These are phyloP conservation scores for Pteria penguin DNA, from an alignment of 2,888 invertebrate genomes.

Conservation along the genomic window DNA sequence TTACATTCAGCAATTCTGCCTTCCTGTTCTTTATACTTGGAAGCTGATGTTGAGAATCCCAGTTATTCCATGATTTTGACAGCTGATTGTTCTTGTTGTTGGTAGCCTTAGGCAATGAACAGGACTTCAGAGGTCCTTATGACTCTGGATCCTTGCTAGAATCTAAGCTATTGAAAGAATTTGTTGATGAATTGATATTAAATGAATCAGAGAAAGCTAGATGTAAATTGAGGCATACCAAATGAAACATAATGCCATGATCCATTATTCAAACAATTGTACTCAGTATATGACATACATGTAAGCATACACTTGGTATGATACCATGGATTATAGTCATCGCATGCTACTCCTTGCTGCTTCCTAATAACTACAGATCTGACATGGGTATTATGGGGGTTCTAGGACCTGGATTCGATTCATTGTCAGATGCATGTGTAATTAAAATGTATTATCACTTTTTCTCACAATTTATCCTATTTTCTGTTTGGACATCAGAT, in stretches of 20 bases:
- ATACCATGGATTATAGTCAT: conserved; percentile 4
- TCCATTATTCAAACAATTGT: not conserved
- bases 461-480: too few species aligned
- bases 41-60: not conserved
- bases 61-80: not conserved
- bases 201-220: conserved; percentile 1
- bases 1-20: not conserved
- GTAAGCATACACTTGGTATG: conserved; percentile 14
- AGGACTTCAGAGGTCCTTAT: not conserved
- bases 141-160: not conserved
- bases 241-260: conserved; percentile 3
- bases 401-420: not conserved
- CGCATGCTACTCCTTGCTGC: conserved; percentile 9
- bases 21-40: conserved; percentile 6
- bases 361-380: not conserved
- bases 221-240: conserved; percentile 18
- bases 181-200: not conserved
- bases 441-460: too few species aligned
- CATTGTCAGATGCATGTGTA: not conserved
- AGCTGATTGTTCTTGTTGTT: not conserved
- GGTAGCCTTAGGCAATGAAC: not conserved
- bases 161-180: not conserved
- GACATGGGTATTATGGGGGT: not conserved
- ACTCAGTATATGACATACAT: not conserved
- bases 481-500: too few species aligned